Evolutionary conservation across 2,113 vertebrate genomes (phyloP), one percentile per base, ranked within the genome.

Genomic region (Psilopsiagon aymara): DNA sequence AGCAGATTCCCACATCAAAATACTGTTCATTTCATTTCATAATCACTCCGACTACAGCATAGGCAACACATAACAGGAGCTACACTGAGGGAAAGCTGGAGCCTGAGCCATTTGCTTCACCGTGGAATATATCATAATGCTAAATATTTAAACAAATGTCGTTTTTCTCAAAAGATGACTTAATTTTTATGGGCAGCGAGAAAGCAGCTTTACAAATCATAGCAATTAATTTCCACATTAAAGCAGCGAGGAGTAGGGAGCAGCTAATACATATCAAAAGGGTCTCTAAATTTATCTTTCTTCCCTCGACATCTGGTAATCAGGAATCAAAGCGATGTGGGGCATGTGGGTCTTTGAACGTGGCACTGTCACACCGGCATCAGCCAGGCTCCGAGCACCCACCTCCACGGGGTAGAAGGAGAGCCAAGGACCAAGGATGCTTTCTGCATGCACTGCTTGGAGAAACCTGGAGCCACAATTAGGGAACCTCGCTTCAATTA

Each of bases 141-240:
- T 41, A n/a, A 60, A 52, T 35, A 47, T 24, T 43, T 10, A 62
- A 78, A 67, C 13, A 39, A 15, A 13, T 8, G 46, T 16, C 62
- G 14, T 62, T 90, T 67, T 70, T 83, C 83, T 57, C 67, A 81
- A 47, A 76, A 23, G 79, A 59, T 8, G 9, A 60, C 84, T 86
- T 59, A 24, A 41, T 39, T 78, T 78, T 88, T 75, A 70, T 18
- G 17, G 55, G 55, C 21, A 82, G 57, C 7, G 33, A 60, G 66
- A 68, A 81, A n/a, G 53, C 19, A 60, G 75, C 75, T 82, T 88
- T 82, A 88, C 75, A 85, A 92, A 75, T 27, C 79, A 28, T 31
- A 85, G 24, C 78, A 71, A 78, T 77, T 84, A 73, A 75, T 85
- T 88, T 88, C 75, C 69, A 69, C 44, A 87, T 70, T 75, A 90